These are phyloP conservation scores for Andrena camellia DNA, from an alignment of 2,888 invertebrate species.

Conservation along the genomic window DNA sequence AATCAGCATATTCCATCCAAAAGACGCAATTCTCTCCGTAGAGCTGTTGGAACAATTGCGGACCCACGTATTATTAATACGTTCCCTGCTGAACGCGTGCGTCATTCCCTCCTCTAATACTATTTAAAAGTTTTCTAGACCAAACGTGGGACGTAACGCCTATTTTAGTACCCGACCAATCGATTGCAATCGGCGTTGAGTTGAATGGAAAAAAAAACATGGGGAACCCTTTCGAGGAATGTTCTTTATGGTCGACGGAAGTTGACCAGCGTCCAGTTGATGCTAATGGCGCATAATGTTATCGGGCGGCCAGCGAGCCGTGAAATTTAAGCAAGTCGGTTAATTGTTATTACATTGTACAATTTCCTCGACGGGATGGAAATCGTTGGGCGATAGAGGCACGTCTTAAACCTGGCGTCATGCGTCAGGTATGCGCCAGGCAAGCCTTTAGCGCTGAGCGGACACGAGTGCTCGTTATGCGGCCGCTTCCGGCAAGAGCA, in stretches of 20 bases:
- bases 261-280: neutral
- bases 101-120: conserved; percentile 1
- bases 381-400: conserved; percentile 26
- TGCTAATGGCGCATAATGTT: conserved; percentile 28
- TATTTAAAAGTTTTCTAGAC: neutral
- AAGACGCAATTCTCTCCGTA: too few relatives aligned
- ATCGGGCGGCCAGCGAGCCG: conserved; percentile 41
- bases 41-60: too few relatives aligned
- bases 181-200: conserved; percentile 19
- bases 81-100: too few relatives aligned
- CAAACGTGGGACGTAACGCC: neutral
- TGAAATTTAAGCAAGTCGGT: conserved; percentile 53
- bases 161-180: conserved; percentile 19
- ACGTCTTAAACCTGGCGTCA: conserved; percentile 51
- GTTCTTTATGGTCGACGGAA: neutral
- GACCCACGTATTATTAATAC: too few relatives aligned
- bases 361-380: conserved; percentile 15
- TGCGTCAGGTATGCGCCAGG: conserved; percentile 56
- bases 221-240: conserved; percentile 17
- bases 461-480: conserved; percentile 64
- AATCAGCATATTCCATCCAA: too few relatives aligned
- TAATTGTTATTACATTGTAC: conserved; percentile 59
- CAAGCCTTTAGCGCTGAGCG: conserved; percentile 41
- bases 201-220: neutral
- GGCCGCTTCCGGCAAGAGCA: conserved; percentile 66